Conservation (phyloP, 2,797 vertebrate species). For the Tragelaphus oryx region DNA sequence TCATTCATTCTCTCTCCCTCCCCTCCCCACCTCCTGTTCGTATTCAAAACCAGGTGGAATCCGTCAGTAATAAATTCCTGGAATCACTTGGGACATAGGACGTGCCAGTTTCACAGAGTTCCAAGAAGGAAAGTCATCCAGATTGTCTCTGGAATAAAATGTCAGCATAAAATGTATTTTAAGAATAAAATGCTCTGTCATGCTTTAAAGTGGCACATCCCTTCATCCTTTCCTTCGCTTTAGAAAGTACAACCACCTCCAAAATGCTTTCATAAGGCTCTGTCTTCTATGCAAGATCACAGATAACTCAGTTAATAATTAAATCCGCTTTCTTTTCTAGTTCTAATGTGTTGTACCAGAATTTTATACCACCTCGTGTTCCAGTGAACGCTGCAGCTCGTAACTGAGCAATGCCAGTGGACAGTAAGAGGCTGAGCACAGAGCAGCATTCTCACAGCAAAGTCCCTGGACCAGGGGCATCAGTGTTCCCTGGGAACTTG, state of each 20-base stretch:
- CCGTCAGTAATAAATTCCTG: background rate
- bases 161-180: background rate
- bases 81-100: background rate
- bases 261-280: background rate
- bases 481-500: background rate
- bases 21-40: background rate
- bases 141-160: slow-evolving; percentile 10
- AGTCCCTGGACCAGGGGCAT: too few species aligned
- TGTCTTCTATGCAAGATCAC: background rate
- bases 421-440: rapidly evolving
- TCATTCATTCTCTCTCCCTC: background rate
- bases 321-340: background rate
- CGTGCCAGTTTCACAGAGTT: background rate
- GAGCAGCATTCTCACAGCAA: background rate
- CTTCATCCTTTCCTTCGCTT: background rate
- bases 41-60: background rate
- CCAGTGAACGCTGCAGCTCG: background rate
- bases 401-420: background rate
- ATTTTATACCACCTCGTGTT: background rate
- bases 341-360: background rate
- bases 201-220: background rate
- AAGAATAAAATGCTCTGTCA: slow-evolving; percentile 1
- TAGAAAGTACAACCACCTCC: background rate
- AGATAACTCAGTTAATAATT: background rate
- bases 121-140: background rate